phyloP scores from a whole-genome alignment of 2,797 vertebrate genomes.

The Varecia variegata region DNA sequence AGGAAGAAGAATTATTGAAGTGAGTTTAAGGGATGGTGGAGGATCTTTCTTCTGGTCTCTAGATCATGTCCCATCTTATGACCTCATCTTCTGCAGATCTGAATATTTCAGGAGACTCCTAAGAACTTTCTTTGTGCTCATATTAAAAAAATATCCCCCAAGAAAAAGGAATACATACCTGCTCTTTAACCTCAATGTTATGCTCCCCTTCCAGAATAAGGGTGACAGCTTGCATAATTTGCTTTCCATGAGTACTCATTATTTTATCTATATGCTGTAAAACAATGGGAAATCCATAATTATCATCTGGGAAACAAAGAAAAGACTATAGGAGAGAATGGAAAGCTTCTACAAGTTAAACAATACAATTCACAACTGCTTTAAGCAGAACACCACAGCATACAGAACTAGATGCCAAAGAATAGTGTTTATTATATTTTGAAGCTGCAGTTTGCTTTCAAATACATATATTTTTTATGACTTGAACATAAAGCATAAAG shows the following conservation, averaged over 20 bases:
- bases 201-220: slow-evolving; percentile 98
- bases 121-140: background rate
- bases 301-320: slow-evolving; percentile 54
- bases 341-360: slow-evolving; percentile 38
- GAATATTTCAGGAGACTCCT: background rate
- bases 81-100: background rate
- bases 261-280: slow-evolving; percentile 99
- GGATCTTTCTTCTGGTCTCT: background rate
- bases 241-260: slow-evolving; percentile 99
- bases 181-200: slow-evolving; percentile 97
- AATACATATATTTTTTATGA: background rate
- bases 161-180: slow-evolving; percentile 86
- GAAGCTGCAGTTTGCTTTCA: background rate
- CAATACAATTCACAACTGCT: background rate
- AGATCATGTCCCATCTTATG: background rate
- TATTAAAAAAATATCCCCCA: slow-evolving; percentile 40
- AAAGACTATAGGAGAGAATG: background rate
- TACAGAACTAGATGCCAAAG: background rate
- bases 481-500: background rate
- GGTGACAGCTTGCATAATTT: slow-evolving; percentile 99
- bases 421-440: background rate
- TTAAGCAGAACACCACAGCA: background rate
- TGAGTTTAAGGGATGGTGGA: background rate
- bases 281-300: slow-evolving; percentile 76
- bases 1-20: background rate